These are phyloP conservation scores for Sarcophaga bullata DNA, from an alignment of 1,140 invertebrate genomes.

Conservation along the genomic window DNA sequence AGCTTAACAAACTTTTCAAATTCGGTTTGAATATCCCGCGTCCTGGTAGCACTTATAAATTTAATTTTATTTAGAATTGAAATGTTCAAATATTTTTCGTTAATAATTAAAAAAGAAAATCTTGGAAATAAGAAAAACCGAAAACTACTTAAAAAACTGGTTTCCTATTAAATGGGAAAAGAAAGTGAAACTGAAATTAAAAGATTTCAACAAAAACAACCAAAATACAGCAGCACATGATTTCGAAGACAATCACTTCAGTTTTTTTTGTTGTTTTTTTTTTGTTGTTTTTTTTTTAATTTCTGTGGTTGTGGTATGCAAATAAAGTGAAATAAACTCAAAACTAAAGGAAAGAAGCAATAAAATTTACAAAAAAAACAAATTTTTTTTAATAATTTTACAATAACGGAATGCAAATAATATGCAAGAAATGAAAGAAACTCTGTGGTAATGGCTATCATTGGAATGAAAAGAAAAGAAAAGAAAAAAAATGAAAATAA, in stretches of 20 bases:
- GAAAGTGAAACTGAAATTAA: constrained; percentile 28
- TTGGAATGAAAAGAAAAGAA: neutral
- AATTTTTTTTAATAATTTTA: neutral
- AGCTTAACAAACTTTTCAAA: no score
- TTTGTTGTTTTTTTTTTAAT: neutral
- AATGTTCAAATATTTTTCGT: no score
- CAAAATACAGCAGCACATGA: neutral
- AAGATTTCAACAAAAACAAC: neutral
- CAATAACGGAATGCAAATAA: constrained; percentile 5
- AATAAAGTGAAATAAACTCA: constrained; percentile 11
- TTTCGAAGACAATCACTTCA: neutral
- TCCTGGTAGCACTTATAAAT: no score
- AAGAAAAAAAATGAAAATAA: neutral
- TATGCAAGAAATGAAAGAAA: constrained; percentile 4
- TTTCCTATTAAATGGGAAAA: constrained; percentile 17
- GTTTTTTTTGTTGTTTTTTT: neutral
- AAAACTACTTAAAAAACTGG: constrained; percentile 14
- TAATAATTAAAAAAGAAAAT: no score
- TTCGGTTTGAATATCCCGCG: no score
- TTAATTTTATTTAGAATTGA: no score
- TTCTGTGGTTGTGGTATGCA: constrained; percentile 12
- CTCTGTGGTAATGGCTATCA: neutral
- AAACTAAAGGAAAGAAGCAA: neutral
- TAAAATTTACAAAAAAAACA: neutral
- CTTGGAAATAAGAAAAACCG: no score